Evolutionary conservation across 2,797 vertebrate species (phyloP), one percentile per base, ranked within the genome.

Genomic region (Sparidentex hasta): DNA sequence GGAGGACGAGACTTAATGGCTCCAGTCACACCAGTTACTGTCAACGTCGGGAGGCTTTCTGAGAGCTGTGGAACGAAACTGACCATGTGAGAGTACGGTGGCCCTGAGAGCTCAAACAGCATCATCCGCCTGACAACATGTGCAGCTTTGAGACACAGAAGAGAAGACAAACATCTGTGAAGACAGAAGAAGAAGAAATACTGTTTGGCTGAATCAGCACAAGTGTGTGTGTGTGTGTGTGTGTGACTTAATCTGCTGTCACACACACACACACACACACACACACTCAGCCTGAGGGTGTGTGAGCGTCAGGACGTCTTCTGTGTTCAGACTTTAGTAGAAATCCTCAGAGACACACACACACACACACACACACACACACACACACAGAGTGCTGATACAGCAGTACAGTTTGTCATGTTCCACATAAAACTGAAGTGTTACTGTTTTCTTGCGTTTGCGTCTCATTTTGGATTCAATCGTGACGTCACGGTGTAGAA

Each of bases 151-250:
- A 29, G 3, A 5, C 5, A 5, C 3, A 29, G 29, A 33, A 7
- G 23, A 29, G 29, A 33, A 11, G 23, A 71, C 52, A 55, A 74
- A 56, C 50, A 2, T 46, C 75, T 83, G 61, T 57, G 29, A 33
- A 65, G 65, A 76, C n/a, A 72, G 25, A 27, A 61, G 56, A 16
- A 59, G 56, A 17, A 41, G 1, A 8, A 70, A 47, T 64, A 6
- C 33, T 16, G 27, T 62, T 69, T 5, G 4, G 62, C 84, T 71
- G 84, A 74, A 51, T 90, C 84, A 86, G 90, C 88, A 41, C 21
- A 0, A 12, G 33, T 27, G 2, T 6, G 23, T 58, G 74, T 33
- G 59, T 14, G 29, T 52, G 25, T 69, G 59, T 51, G 76, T 55
- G 44, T 64, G 75, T 57, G 50, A 25, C 25, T 25, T 25, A 25